Evolutionary conservation across 2,797 vertebrate species (phyloP).

Genomic region (Antennarius maculatus): DNA sequence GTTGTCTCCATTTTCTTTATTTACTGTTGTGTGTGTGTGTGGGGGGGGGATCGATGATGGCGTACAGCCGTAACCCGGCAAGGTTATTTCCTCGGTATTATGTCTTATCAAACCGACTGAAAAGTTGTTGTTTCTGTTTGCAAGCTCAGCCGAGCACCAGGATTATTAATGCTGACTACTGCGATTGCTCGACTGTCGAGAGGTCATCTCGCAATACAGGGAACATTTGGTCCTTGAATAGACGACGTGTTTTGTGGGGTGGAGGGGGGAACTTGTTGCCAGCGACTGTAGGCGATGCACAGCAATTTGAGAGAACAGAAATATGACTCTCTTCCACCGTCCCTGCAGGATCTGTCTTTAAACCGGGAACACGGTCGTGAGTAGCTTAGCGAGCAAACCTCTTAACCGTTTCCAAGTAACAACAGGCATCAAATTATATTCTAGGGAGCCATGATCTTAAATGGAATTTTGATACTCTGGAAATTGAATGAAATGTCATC

Average conservation of each 20-base stretch:
- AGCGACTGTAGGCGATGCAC: slow-evolving; percentile 22
- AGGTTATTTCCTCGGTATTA: slow-evolving; percentile 75
- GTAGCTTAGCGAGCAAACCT: too few relatives aligned
- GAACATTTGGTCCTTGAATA: slow-evolving; percentile 67
- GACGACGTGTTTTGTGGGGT: slow-evolving; percentile 34
- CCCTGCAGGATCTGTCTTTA: neutral
- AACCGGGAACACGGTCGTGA: too few relatives aligned
- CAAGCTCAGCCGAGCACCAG: slow-evolving; percentile 59
- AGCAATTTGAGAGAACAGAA: slow-evolving; percentile 43
- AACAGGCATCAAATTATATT: too few relatives aligned
- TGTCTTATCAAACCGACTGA: slow-evolving; percentile 72
- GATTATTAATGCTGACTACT: slow-evolving; percentile 66
- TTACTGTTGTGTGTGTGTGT: slow-evolving; percentile 51
- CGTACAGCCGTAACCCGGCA: slow-evolving; percentile 62
- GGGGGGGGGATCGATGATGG: slow-evolving; percentile 66
- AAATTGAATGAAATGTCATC: too few relatives aligned
- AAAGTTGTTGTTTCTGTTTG: slow-evolving; percentile 67
- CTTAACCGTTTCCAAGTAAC: too few relatives aligned
- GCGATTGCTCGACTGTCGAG: slow-evolving; percentile 69
- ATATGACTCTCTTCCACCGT: slow-evolving; percentile 19
- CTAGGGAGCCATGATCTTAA: too few relatives aligned
- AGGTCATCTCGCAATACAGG: slow-evolving; percentile 64
- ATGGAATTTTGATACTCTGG: too few relatives aligned
- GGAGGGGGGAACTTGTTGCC: slow-evolving; percentile 21
- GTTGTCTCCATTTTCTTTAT: slow-evolving; percentile 67